Percentiles rank a stretch among this genome's conserved stretches.
Conservation (phyloP, 2,888 invertebrate species). For the Leptinotarsa haldemani region DNA sequence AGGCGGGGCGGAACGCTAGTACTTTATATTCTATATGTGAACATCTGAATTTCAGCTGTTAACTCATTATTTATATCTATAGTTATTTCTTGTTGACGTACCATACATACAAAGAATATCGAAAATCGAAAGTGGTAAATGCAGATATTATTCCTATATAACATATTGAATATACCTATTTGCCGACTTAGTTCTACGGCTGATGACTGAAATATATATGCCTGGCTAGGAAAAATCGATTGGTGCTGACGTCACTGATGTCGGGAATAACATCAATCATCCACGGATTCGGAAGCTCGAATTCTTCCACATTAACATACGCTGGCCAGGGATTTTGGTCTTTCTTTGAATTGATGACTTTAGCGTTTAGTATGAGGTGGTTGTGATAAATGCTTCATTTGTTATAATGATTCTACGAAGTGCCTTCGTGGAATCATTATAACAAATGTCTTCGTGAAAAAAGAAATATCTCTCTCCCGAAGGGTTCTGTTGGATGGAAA, state of each 20-base stretch:
- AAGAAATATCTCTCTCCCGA: not conserved
- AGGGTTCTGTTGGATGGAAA: slow-evolving; percentile 9
- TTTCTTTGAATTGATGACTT: slow-evolving; percentile 9
- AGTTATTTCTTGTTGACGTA: no score
- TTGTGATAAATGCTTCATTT: slow-evolving; percentile 11
- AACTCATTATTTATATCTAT: no score
- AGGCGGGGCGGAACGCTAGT: no score
- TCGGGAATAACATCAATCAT: slow-evolving; percentile 30
- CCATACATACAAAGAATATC: no score
- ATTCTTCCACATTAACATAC: slow-evolving; percentile 18
- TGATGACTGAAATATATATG: slow-evolving; percentile 6
- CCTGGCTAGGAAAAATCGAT: slow-evolving; percentile 31
- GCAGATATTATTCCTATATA: no score
- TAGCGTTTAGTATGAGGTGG: slow-evolving; percentile 4
- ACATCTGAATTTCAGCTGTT: no score
- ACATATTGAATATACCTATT: not conserved
- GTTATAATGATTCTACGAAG: slow-evolving; percentile 9
- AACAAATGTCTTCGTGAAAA: not conserved
- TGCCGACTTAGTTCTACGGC: not conserved
- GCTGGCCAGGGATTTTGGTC: not conserved
- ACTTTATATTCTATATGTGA: no score
- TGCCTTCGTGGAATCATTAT: no score
- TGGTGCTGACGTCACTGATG: slow-evolving; percentile 29
- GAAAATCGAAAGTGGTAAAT: no score
- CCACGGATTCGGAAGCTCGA: slow-evolving; percentile 16